Evolutionary conservation across 2,797 vertebrate species (phyloP).

Genomic region (Emydoidea blandingii): DNA sequence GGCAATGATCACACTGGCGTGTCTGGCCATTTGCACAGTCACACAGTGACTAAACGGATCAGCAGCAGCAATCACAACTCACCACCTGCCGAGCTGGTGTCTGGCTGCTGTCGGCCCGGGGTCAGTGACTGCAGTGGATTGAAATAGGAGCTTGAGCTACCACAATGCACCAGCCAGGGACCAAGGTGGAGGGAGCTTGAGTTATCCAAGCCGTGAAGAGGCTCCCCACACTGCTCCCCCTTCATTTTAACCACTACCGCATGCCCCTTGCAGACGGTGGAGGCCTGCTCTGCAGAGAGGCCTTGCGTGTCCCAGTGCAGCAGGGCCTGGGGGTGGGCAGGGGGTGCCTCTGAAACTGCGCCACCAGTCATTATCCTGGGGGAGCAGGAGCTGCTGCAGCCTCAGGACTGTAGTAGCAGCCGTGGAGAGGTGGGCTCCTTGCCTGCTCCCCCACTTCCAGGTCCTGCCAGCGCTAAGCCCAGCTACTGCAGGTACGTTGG

Average conservation of each 20-base stretch:
- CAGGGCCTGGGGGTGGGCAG: background rate
- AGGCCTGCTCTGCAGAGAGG: background rate
- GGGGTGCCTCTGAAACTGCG: background rate
- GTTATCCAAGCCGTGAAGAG: background rate
- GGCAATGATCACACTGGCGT: background rate
- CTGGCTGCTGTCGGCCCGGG: background rate
- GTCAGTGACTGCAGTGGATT: background rate
- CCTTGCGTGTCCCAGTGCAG: background rate
- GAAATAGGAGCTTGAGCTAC: background rate
- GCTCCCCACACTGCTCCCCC: background rate
- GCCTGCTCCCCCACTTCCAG: background rate
- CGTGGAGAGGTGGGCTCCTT: accelerated
- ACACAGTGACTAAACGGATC: background rate
- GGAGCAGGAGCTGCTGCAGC: background rate
- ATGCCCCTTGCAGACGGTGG: background rate
- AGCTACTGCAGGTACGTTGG: background rate
- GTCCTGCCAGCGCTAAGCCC: background rate
- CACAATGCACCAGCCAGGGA: background rate
- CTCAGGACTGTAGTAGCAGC: accelerated
- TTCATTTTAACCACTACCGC: background rate
- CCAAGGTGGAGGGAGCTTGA: background rate
- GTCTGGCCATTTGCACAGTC: background rate
- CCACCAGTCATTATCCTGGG: background rate
- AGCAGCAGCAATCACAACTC: background rate
- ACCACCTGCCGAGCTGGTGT: background rate